Percentiles rank a stretch among this genome's conserved stretches.
These are phyloP conservation scores for Gryllus bimaculatus DNA, from an alignment of 1,140 invertebrate genomes.

Conservation along the genomic window DNA sequence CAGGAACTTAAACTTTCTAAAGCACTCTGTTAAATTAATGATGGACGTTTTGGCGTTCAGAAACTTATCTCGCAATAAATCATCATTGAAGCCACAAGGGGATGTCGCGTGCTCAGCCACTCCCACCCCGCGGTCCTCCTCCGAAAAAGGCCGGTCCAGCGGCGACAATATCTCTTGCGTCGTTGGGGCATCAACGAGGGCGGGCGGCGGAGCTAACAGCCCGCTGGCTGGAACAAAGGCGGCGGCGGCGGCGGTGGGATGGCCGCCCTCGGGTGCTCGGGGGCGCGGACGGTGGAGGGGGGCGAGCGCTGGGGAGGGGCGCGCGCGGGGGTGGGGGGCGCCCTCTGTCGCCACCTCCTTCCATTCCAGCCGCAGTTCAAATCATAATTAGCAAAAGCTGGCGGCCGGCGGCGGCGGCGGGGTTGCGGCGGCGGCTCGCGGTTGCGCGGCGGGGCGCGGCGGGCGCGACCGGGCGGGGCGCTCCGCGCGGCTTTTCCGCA, in stretches of 20 bases:
- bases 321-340: background rate
- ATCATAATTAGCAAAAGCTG: constrained; percentile 11
- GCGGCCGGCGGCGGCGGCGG: background rate
- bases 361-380: background rate
- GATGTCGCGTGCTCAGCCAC: too few species aligned
- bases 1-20: too few species aligned
- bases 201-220: background rate
- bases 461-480: background rate
- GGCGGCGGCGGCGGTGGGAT: background rate
- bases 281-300: too few species aligned
- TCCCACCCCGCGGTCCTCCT: too few species aligned
- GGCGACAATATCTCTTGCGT: constrained; percentile 1
- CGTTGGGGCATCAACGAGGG: background rate
- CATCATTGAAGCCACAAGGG: too few species aligned
- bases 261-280: background rate
- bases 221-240: too few species aligned
- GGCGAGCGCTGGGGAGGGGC: background rate
- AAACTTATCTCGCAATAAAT: too few species aligned
- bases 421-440: background rate
- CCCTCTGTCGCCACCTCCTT: constrained; percentile 14
- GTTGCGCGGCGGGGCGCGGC: background rate
- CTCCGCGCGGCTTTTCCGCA: background rate
- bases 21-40: too few species aligned
- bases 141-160: too few species aligned
- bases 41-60: too few species aligned